A percentile compares a stretch with the other conserved stretches of the same genome.
phyloP scores from a whole-genome alignment of 1,140 invertebrate genomes.

The Papilio helenus region DNA sequence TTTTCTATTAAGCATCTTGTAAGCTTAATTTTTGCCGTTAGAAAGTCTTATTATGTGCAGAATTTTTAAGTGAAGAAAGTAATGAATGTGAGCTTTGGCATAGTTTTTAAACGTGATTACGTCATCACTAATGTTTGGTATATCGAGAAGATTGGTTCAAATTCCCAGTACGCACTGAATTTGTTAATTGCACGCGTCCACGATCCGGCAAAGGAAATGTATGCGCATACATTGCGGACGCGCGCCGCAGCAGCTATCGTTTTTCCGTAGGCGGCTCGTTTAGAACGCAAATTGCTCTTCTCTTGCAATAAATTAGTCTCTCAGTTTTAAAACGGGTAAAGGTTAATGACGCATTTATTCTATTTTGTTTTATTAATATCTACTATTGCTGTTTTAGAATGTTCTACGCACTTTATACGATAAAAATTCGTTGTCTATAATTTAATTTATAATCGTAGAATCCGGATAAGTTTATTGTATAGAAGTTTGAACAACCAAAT shows the following conservation, averaged over 20 bases:
- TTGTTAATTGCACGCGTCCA: constrained; percentile 32
- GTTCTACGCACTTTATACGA: too few relatives aligned
- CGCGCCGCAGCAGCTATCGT: not conserved
- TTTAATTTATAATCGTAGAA: not conserved
- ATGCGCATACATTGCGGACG: constrained; percentile 42
- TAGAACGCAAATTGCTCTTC: constrained; percentile 17
- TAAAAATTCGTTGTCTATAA: not conserved
- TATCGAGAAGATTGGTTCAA: not conserved
- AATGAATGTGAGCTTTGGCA: too few relatives aligned
- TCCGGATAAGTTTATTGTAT: not conserved
- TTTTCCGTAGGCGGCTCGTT: constrained; percentile 17
- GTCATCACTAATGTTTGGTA: not conserved
- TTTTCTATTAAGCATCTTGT: too few relatives aligned
- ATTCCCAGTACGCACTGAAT: constrained; percentile 15
- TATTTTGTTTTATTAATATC: not conserved
- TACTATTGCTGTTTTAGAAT: not conserved
- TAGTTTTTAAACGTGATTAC: too few relatives aligned
- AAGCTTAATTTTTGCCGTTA: not conserved
- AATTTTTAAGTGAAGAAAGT: too few relatives aligned
- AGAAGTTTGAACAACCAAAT: not conserved
- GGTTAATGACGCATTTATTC: not conserved
- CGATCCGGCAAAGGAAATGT: constrained; percentile 38
- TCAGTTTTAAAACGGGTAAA: not conserved
- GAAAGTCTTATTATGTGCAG: not conserved
- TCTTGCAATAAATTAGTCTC: not conserved